Evolutionary conservation across 2,113 vertebrate species (phyloP).

Genomic region (Condylura cristata): DNA sequence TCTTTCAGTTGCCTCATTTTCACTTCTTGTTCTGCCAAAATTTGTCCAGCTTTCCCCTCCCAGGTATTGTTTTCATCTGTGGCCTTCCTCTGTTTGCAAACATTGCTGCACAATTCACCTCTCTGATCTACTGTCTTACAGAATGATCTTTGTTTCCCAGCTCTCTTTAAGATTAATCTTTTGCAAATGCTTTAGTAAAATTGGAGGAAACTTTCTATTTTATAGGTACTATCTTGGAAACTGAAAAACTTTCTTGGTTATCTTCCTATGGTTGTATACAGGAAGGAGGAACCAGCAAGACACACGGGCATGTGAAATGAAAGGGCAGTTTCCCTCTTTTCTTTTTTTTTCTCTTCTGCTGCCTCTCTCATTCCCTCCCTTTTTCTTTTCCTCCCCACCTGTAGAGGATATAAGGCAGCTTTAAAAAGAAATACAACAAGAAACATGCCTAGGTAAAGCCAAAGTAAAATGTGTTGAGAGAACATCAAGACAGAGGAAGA

Average conservation of each 20-base stretch:
- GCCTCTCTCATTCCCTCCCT: background rate
- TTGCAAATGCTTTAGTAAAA: background rate
- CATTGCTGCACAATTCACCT: background rate
- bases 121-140: background rate
- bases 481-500: background rate
- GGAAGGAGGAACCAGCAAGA: background rate
- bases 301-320: background rate
- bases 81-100: background rate
- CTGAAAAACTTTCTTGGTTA: background rate
- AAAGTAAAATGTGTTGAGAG: background rate
- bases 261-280: no score
- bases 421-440: background rate
- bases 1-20: background rate
- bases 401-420: background rate
- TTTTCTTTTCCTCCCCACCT: background rate
- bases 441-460: background rate
- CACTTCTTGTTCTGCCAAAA: constrained; percentile 33
- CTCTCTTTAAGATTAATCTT: background rate
- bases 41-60: background rate
- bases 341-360: background rate
- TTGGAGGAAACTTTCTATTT: background rate
- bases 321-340: background rate
- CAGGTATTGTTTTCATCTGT: background rate
- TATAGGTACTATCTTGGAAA: background rate
- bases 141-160: background rate